Evolutionary conservation across 2,888 invertebrate genomes (phyloP).

Genomic region (Lycia hirtaria): DNA sequence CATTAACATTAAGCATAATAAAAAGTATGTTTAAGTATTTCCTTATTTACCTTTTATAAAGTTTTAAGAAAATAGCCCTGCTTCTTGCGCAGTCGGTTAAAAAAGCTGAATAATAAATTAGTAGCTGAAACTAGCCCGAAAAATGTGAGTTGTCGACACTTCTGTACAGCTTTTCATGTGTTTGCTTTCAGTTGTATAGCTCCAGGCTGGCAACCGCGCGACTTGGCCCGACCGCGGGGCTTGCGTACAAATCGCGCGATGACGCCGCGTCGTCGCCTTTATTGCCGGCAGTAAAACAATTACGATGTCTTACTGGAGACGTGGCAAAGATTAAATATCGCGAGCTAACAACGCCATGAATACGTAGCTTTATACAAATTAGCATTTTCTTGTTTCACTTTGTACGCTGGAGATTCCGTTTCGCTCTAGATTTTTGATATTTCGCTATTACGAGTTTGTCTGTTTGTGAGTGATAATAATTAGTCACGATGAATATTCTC

Average conservation of each 20-base stretch:
- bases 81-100: no score
- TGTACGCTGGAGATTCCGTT: constrained; percentile 50
- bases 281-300: constrained; percentile 63
- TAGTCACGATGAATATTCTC: not conserved
- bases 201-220: not conserved
- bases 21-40: no score
- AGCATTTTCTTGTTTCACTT: constrained; percentile 60
- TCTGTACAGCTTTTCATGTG: no score
- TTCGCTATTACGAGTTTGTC: not conserved
- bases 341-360: constrained; percentile 41
- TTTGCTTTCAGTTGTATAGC: not conserved
- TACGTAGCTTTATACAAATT: constrained; percentile 31
- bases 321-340: constrained; percentile 41
- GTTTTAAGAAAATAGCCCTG: no score
- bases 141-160: no score
- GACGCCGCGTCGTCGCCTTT: constrained; percentile 48
- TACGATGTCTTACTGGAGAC: constrained; percentile 49
- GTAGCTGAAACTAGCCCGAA: no score
- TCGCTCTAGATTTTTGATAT: constrained; percentile 61
- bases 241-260: constrained; percentile 63
- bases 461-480: not conserved
- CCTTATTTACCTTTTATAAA: no score
- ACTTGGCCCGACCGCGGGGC: constrained; percentile 33
- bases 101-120: no score
- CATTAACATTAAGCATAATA: no score